These are phyloP conservation scores for Podarcis siculus DNA, from an alignment of 2,797 vertebrate genomes.

Conservation along the genomic window DNA sequence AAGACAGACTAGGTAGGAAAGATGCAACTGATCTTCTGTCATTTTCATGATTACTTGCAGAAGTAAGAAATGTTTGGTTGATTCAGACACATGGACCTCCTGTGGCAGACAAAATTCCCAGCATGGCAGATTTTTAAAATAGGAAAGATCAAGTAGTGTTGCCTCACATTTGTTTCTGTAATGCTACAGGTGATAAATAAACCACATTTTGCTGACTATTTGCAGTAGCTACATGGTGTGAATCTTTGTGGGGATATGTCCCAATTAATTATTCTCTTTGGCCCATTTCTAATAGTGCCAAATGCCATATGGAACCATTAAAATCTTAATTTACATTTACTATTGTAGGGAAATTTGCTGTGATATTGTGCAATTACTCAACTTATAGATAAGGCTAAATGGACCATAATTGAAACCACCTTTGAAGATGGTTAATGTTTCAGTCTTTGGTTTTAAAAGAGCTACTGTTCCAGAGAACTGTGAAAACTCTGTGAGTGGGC, in stretches of 20 bases:
- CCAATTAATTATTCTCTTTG: slow-evolving; percentile 79
- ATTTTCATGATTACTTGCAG: background rate
- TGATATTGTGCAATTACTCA: slow-evolving; percentile 41
- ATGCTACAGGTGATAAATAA: slow-evolving; percentile 72
- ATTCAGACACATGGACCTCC: slow-evolving; percentile 9
- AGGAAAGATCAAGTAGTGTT: slow-evolving; percentile 20
- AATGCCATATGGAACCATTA: slow-evolving; percentile 87
- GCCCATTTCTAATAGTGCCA: slow-evolving; percentile 81
- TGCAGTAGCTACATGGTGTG: slow-evolving; percentile 77
- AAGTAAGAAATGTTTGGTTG: background rate
- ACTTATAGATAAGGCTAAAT: slow-evolving; percentile 55
- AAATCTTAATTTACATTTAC: slow-evolving; percentile 72
- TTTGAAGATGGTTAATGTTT: slow-evolving; percentile 28
- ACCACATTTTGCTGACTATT: slow-evolving; percentile 76
- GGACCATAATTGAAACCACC: slow-evolving; percentile 53
- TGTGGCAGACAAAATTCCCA: slow-evolving; percentile 47
- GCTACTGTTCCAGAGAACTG: background rate
- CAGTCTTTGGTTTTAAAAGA: slow-evolving; percentile 35
- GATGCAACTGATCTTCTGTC: background rate
- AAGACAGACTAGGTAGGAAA: background rate
- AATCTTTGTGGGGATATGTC: slow-evolving; percentile 77
- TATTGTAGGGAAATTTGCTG: slow-evolving; percentile 40
- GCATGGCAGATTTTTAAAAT: slow-evolving; percentile 55
- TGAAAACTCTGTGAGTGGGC: background rate
- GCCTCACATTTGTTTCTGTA: slow-evolving; percentile 74